A percentile compares a stretch with the other conserved stretches of the same genome.
Evolutionary conservation across 2,888 invertebrate genomes (phyloP).

Genomic region (Mythimna impura): DNA sequence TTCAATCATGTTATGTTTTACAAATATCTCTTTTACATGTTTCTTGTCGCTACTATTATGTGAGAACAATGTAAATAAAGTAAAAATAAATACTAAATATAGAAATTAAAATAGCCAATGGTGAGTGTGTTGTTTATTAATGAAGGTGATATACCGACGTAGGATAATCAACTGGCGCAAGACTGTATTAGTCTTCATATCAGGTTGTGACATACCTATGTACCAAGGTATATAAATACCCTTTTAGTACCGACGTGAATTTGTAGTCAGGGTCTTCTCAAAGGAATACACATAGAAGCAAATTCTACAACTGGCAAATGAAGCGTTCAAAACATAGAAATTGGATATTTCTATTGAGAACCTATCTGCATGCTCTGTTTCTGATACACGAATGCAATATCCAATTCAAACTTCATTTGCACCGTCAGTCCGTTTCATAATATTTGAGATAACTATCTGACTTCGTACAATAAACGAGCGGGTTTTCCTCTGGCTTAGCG

Average conservation of each 20-base stretch:
- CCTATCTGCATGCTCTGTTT: not conserved
- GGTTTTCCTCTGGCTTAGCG: not conserved
- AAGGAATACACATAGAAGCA: constrained; percentile 1
- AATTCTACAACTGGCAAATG: not conserved
- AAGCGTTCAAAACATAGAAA: not conserved
- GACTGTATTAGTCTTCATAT: not conserved
- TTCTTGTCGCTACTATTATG: too few species aligned
- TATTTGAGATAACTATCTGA: not conserved
- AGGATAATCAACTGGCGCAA: not conserved
- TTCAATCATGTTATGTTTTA: too few species aligned
- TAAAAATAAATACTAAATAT: too few species aligned
- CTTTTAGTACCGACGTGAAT: not conserved
- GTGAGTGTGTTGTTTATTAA: too few species aligned
- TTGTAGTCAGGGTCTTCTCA: constrained; percentile 7
- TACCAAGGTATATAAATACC: not conserved
- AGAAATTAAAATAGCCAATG: too few species aligned
- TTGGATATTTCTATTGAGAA: not conserved
- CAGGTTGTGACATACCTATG: not conserved
- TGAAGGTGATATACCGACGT: not conserved
- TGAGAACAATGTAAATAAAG: too few species aligned
- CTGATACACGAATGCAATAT: not conserved
- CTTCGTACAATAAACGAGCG: not conserved
- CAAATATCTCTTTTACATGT: too few species aligned
- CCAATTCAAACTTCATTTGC: not conserved
- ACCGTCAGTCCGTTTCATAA: constrained; percentile 11